Evolutionary conservation across 2,797 vertebrate genomes (phyloP).

Genomic region (Cossypha niveicapilla): DNA sequence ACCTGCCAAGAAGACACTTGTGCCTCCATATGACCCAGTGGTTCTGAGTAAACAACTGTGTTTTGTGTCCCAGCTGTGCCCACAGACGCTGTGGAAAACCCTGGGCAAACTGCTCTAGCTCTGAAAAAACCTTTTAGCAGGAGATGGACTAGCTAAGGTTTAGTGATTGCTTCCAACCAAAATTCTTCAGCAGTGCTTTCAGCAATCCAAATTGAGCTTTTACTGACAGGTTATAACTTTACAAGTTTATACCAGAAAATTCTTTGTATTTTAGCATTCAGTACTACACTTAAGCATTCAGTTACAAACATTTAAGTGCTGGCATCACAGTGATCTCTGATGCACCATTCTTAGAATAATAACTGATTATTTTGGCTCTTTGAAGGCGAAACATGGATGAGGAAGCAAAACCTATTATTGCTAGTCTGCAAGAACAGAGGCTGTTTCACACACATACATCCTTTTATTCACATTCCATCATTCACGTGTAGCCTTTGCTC

Average conservation of each 20-base stretch:
- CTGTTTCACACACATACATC: background rate
- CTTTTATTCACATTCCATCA: background rate
- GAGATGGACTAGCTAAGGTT: background rate
- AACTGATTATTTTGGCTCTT: background rate
- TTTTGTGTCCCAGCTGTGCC: background rate
- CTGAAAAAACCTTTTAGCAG: background rate
- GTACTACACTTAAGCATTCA: background rate
- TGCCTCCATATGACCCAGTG: background rate
- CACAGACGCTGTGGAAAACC: background rate
- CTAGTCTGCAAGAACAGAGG: background rate
- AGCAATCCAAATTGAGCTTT: background rate
- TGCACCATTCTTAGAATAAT: background rate
- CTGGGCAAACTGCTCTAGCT: background rate
- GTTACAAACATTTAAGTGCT: background rate
- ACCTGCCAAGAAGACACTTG: background rate
- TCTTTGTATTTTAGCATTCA: background rate
- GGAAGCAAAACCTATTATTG: background rate
- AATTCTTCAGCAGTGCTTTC: background rate
- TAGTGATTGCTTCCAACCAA: background rate
- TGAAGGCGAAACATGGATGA: background rate
- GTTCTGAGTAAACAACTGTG: background rate
- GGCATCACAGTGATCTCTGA: background rate
- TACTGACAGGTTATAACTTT: background rate
- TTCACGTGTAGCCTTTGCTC: background rate
- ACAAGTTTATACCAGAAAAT: background rate